These are phyloP conservation scores for Heliconius hortense DNA, from an alignment of 2,888 invertebrate species.

Conservation along the genomic window DNA sequence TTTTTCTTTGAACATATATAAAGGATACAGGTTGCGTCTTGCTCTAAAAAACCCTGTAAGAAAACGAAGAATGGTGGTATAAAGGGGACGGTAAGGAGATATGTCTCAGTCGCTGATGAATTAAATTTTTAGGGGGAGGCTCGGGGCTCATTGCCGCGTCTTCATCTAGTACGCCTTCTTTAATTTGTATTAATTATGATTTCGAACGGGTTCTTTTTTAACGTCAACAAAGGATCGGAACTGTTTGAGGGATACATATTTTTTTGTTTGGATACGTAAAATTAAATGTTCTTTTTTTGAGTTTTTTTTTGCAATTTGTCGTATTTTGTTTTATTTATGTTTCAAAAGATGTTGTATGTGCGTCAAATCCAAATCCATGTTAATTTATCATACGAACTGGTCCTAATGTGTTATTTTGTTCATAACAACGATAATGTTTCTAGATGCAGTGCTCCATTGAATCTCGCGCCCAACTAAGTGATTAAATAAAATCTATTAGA, in stretches of 20 bases:
- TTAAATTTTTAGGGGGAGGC: slow-evolving; percentile 81
- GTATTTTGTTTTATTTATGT: no score
- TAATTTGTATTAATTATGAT: slow-evolving; percentile 75
- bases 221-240: slow-evolving; percentile 31
- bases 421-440: not conserved
- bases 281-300: not conserved
- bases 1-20: slow-evolving; percentile 39
- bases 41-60: slow-evolving; percentile 79
- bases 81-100: slow-evolving; percentile 77
- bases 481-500: not conserved
- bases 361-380: no score
- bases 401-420: not conserved
- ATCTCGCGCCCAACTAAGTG: not conserved
- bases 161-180: slow-evolving; percentile 73
- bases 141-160: slow-evolving; percentile 72
- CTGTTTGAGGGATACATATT: slow-evolving; percentile 22
- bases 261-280: not conserved
- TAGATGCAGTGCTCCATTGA: not conserved
- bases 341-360: not conserved
- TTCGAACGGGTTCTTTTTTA: slow-evolving; percentile 49
- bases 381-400: not conserved
- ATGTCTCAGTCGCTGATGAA: slow-evolving; percentile 79
- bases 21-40: slow-evolving; percentile 61
- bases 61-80: slow-evolving; percentile 73
- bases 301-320: not conserved